Evolutionary conservation across 2,888 invertebrate species (phyloP).

Genomic region (Pandemis cinnamomeana): DNA sequence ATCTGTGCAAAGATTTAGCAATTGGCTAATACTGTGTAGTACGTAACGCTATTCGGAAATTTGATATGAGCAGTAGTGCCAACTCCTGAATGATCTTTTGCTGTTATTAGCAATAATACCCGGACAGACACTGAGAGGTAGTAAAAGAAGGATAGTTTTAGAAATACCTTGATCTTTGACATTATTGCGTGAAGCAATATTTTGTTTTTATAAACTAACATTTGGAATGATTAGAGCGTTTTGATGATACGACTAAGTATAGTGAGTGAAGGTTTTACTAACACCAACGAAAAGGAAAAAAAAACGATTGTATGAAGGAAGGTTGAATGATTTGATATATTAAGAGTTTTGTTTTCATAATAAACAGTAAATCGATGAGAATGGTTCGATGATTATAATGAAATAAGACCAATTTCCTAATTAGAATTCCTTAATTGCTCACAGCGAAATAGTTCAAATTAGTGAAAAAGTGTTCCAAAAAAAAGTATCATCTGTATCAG

Average conservation of each 20-base stretch:
- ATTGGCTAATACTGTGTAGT: constrained; percentile 17
- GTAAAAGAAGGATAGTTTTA: neutral
- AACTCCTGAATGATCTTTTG: constrained; percentile 22
- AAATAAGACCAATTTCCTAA: constrained; percentile 48
- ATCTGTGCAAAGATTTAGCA: constrained; percentile 21
- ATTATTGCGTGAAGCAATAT: constrained; percentile 60
- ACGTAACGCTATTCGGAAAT: constrained; percentile 17
- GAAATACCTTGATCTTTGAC: constrained; percentile 18
- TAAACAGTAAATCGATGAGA: constrained; percentile 23
- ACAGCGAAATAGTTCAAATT: constrained; percentile 71
- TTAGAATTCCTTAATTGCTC: constrained; percentile 67
- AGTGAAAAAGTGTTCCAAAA: constrained; percentile 66
- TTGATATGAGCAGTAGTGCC: constrained; percentile 16
- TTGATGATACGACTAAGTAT: constrained; percentile 26
- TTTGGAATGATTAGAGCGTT: constrained; percentile 47
- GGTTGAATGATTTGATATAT: constrained; percentile 45
- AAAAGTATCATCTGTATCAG: constrained; percentile 79
- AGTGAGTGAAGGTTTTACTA: constrained; percentile 25
- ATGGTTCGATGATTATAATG: constrained; percentile 28
- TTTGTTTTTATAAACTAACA: constrained; percentile 59
- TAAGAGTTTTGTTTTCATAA: constrained; percentile 47
- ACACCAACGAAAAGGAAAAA: constrained; percentile 17
- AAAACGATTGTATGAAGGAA: constrained; percentile 34
- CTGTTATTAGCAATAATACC: constrained; percentile 16
- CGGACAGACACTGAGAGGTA: constrained; percentile 13